Evolutionary conservation across 2,797 vertebrate species (phyloP).

Genomic region (Pipistrellus pygmaeus): DNA sequence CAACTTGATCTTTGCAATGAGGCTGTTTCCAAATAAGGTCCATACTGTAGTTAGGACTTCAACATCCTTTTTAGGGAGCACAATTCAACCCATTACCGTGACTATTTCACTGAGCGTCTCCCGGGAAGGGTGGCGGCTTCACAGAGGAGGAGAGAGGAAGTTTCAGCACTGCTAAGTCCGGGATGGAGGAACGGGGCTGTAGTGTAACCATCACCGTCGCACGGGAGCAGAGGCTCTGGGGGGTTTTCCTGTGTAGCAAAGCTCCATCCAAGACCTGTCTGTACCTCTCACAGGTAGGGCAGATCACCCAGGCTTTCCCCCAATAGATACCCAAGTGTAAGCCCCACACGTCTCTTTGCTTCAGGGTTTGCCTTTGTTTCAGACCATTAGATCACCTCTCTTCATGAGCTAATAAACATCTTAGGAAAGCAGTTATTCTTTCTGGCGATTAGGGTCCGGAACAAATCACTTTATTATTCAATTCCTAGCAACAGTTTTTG

Average conservation of each 20-base stretch:
- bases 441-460: not conserved
- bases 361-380: not conserved
- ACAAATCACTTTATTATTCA: not conserved
- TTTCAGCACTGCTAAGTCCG: not conserved
- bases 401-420: not conserved
- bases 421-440: constrained; percentile 23
- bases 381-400: not conserved
- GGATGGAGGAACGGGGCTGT: not conserved
- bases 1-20: not conserved
- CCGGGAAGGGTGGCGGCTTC: not conserved
- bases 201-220: accelerated
- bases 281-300: not conserved
- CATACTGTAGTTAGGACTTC: not conserved
- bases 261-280: not conserved
- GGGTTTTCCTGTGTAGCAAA: accelerated
- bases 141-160: not conserved
- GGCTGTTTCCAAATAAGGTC: not conserved
- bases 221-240: not conserved
- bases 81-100: not conserved
- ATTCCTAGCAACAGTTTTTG: constrained; percentile 26
- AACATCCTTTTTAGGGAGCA: not conserved
- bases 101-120: not conserved
- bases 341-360: not conserved
- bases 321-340: not conserved
- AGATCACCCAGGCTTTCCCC: not conserved